Conservation (phyloP, 2,888 invertebrate genomes). For the Myopa testacea region DNA sequence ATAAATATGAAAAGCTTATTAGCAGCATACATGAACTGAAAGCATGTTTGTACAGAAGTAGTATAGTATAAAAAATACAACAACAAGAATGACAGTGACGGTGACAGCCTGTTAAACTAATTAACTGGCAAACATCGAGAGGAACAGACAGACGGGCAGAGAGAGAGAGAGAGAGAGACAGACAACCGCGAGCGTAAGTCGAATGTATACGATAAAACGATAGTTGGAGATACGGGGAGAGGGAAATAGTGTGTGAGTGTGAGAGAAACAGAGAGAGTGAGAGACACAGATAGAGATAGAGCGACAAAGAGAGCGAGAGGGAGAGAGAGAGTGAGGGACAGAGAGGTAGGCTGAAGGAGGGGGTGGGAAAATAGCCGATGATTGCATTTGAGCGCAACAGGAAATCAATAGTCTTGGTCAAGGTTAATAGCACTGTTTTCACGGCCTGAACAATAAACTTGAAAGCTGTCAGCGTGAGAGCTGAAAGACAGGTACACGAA, state of each 20-base stretch:
- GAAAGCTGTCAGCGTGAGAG: not conserved
- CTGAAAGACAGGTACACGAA: no score
- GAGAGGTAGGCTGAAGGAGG: not conserved
- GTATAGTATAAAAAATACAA: not conserved
- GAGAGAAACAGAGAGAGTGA: no score
- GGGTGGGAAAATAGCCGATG: not conserved
- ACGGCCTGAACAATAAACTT: slow-evolving; percentile 10
- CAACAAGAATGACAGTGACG: not conserved
- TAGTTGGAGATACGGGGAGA: not conserved
- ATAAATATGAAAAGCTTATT: no score
- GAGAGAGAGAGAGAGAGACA: slow-evolving; percentile 6
- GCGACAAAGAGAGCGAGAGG: not conserved
- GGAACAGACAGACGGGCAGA: not conserved
- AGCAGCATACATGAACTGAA: not conserved
- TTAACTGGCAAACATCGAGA: not conserved
- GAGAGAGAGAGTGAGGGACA: not conserved
- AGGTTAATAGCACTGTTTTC: slow-evolving; percentile 53
- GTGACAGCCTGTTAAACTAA: not conserved
- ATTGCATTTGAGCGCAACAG: slow-evolving; percentile 50
- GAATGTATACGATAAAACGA: not conserved
- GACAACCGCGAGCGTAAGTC: not conserved
- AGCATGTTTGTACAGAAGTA: not conserved
- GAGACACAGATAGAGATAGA: not conserved
- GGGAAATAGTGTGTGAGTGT: not conserved
- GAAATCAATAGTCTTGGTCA: slow-evolving; percentile 67